Evolutionary conservation across 2,888 invertebrate genomes (phyloP).

Genomic region (Tromatobia lineatoria): DNA sequence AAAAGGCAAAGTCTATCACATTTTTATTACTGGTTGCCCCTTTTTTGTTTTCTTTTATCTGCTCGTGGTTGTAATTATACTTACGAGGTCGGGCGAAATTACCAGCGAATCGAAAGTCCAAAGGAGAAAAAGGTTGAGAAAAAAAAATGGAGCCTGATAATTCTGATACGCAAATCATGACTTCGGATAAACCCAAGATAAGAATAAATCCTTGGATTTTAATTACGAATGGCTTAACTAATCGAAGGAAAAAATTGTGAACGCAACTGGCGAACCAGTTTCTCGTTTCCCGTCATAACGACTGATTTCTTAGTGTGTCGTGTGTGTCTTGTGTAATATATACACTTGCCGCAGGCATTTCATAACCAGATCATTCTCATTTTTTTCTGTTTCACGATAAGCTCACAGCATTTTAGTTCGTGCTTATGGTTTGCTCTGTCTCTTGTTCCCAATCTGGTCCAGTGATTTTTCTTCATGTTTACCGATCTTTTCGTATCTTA

Average conservation of each 20-base stretch:
- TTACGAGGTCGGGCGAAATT: constrained; percentile 52
- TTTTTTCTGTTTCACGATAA: constrained; percentile 52
- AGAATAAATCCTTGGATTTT: constrained; percentile 53
- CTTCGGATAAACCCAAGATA: background rate
- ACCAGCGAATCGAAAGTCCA: constrained; percentile 45
- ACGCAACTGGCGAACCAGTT: constrained; percentile 46
- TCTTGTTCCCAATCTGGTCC: background rate
- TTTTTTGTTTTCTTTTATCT: constrained; percentile 10
- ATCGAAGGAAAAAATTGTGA: constrained; percentile 18
- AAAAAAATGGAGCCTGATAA: constrained; percentile 30
- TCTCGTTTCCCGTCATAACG: constrained; percentile 58
- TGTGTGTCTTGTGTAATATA: constrained; percentile 57
- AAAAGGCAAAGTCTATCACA: constrained; percentile 7
- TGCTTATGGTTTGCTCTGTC: constrained; percentile 9
- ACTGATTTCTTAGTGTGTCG: constrained; percentile 38
- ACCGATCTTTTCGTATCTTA: background rate
- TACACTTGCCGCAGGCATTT: constrained; percentile 69
- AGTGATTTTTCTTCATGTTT: background rate
- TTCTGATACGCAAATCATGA: constrained; percentile 28
- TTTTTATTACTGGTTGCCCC: background rate
- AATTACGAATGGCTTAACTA: constrained; percentile 53
- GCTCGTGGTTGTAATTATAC: constrained; percentile 51
- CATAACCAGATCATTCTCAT: constrained; percentile 65
- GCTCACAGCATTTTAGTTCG: constrained; percentile 35
- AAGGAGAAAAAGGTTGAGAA: background rate